Evolutionary conservation across 1,140 invertebrate species (phyloP).

Genomic region (Anoplolepis gracilipes): DNA sequence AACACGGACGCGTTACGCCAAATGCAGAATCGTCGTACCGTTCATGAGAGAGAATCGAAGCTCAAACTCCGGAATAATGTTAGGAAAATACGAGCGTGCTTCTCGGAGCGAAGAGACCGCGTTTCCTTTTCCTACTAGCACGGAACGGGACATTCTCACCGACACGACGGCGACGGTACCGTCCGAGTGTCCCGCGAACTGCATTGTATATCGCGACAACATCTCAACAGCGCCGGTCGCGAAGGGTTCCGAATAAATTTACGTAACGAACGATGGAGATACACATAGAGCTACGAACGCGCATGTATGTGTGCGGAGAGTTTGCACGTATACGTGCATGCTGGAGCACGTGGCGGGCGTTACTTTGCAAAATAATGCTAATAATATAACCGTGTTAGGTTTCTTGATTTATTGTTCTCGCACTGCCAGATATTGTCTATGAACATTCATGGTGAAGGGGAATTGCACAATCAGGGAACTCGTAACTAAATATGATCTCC

Average conservation of each 20-base stretch:
- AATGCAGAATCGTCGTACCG: constrained; percentile 15
- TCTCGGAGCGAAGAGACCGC: constrained; percentile 6
- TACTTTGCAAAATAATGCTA: constrained; percentile 33
- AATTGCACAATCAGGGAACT: not conserved
- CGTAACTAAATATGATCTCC: not conserved
- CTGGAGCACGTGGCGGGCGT: constrained; percentile 29
- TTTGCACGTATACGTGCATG: constrained; percentile 18
- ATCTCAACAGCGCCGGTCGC: constrained; percentile 44
- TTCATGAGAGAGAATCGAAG: constrained; percentile 27
- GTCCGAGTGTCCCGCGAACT: constrained; percentile 24
- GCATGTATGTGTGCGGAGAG: not conserved
- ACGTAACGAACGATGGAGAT: constrained; percentile 40
- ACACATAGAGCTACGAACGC: not conserved
- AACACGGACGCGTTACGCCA: not conserved
- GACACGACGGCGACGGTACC: no score
- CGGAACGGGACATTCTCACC: constrained; percentile 15
- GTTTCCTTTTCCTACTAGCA: constrained; percentile 23
- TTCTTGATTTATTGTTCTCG: constrained; percentile 44
- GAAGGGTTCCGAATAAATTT: constrained; percentile 50
- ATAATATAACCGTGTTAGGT: constrained; percentile 32
- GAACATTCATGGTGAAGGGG: not conserved
- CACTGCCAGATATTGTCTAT: not conserved
- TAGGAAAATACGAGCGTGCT: constrained; percentile 50
- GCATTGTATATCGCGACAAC: constrained; percentile 46
- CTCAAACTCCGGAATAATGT: constrained; percentile 47